A percentile compares a stretch with the other conserved stretches of the same genome.
phyloP scores from a whole-genome alignment of 2,888 invertebrate species.

The Isotomurus palustris region DNA sequence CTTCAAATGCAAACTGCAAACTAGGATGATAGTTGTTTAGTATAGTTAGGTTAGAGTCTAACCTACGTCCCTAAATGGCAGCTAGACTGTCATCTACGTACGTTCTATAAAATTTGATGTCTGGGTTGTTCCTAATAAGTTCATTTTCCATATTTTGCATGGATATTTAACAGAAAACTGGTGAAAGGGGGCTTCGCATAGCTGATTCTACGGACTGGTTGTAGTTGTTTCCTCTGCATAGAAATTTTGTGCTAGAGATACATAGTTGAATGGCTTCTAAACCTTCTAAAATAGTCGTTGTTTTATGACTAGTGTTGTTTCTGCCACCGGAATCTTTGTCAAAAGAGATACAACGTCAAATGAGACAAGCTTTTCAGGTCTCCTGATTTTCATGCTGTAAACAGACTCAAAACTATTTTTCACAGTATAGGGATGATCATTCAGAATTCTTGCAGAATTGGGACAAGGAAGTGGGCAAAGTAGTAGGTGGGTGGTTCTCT shows the following conservation, averaged over 20 bases:
- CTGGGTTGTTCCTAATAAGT: neutral
- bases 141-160: neutral
- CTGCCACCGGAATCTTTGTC: neutral
- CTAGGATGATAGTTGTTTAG: neutral
- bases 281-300: neutral
- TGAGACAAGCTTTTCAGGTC: neutral
- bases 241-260: neutral
- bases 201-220: neutral
- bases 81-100: neutral
- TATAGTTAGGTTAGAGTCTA: neutral
- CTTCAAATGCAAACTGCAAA: neutral
- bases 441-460: too few species aligned
- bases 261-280: neutral
- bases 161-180: neutral
- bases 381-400: neutral
- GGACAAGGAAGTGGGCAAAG: too few species aligned
- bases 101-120: neutral
- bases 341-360: neutral
- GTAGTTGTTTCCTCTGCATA: neutral
- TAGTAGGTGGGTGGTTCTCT: too few species aligned
- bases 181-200: neutral
- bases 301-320: neutral
- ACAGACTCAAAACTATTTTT: too few species aligned
- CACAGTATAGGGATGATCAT: too few species aligned
- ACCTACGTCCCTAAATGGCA: neutral